Conservation (phyloP, 92 coral and sea anemone species). For the Parazoanthus atlanticus region DNA sequence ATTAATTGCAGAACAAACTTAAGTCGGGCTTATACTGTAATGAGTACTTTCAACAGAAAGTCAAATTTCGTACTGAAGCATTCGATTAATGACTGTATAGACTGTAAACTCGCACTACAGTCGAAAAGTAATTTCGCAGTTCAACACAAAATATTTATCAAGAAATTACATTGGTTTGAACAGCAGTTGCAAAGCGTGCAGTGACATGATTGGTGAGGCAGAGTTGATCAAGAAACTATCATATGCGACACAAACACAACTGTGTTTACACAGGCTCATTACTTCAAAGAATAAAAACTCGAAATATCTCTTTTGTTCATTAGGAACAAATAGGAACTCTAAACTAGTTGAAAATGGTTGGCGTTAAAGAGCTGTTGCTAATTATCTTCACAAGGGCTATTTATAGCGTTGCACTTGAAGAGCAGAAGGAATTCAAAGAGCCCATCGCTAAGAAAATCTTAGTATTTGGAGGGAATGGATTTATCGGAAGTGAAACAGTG, state of each 20-base stretch:
- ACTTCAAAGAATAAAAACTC: background rate
- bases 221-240: background rate
- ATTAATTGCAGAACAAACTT: too few relatives aligned
- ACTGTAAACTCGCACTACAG: background rate
- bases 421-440: background rate
- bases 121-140: background rate
- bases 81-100: too few relatives aligned
- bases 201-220: slow-evolving; percentile 22
- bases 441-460: slow-evolving; percentile 59
- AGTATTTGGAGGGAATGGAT: slow-evolving; percentile 97
- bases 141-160: too few relatives aligned
- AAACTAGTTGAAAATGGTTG: slow-evolving; percentile 13
- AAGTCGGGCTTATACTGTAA: too few relatives aligned
- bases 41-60: too few relatives aligned
- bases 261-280: slow-evolving; percentile 21
- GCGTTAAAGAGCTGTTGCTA: slow-evolving; percentile 5
- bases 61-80: too few relatives aligned
- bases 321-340: slow-evolving; percentile 4
- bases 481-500: slow-evolving; percentile 90
- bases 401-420: slow-evolving; percentile 23
- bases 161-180: background rate
- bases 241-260: slow-evolving; percentile 23
- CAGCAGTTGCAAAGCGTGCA: slow-evolving; percentile 22
- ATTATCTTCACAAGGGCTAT: background rate
- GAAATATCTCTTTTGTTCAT: slow-evolving; percentile 1